Evolutionary conservation across 2,113 vertebrate genomes (phyloP), one percentile per base, ranked within the genome.

Genomic region (Oreochromis spilurus): DNA sequence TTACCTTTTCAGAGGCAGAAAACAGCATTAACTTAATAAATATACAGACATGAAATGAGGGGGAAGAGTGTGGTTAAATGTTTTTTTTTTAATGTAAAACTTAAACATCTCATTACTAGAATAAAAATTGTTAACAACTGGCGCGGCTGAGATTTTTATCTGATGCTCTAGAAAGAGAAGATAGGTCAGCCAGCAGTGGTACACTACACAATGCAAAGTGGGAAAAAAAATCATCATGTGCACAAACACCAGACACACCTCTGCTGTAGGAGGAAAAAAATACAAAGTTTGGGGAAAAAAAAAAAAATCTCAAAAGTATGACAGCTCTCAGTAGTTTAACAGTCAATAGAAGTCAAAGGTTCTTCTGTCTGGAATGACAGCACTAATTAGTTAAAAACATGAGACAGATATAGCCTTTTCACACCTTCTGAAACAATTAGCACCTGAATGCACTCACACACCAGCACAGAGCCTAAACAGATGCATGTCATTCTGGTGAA

Each of bases 401-500:
- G 16, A 19, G n/a, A 43, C 2, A 8, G 45, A 85, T 13, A 4
- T 14, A 48, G 79, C 38, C 38, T 84, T 52, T 85, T 81, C 36
- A 89, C 84, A 90, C 53, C 55, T 11, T 79, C 38, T 55, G 7
- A 57, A 81, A 79, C 77, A 79, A 88, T 89, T 82, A 83, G 54
- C 88, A 90, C 52, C 54, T 81, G 11, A 29, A 62, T 5, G 34
- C 26, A 16, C 60, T 29, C 8, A 9, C 65, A 72, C 65, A 45
- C 40, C 34, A 4, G 40, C 24, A 84, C 40, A 45, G n/a, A 96
- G 95, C 65, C n/a, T 40, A 70, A 43, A 97, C 93, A 96, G 95
- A 97, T 29, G 38, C 8, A n/a, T 17, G 24, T 12, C 96, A 96
- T 96, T 96, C 54, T 79, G 96, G 96, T 97, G 96, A 96, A 97